Evolutionary conservation across 1,140 invertebrate species (phyloP), one percentile per base, ranked within the genome.

Genomic region (Drosophila albomicans): DNA sequence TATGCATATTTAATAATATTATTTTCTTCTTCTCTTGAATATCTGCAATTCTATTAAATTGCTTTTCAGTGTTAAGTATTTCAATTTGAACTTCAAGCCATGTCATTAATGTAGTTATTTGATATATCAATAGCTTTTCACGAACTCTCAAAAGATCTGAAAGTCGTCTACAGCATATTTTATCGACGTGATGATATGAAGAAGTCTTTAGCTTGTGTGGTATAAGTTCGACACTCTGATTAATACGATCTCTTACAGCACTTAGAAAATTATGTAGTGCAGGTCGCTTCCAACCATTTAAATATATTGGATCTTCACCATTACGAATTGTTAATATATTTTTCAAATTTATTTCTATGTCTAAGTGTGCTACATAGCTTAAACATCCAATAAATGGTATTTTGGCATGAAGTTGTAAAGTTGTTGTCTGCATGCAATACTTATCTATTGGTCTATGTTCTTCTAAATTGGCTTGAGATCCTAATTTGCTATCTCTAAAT

Each of bases 341-440:
- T 32, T 52, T 25, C n/a, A 30, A 7, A 52, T 52, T 52, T 52
- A 52, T 30, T 52, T 52, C n/a, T 13, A 52, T 52, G n/a, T 30
- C 20, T 1, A 52, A 1, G 3, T 28, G 51, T 7, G 25, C n/a
- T 30, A 7, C 30, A 3, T 52, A 20, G 20, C 20, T 4, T n/a
- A n/a, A 20, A 1, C 10, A 25, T n/a, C 48, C 48, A 25, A 28
- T n/a, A 28, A 28, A 25, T n/a, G 48, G 48, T 13, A 5, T 52
- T 2, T 11, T n/a, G 1, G 6, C 51, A 1, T 52, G 11, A 6
- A 32, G 10, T 30, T 11, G 4, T 13, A 52, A 52, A 1, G 28
- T 52, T 13, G 28, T 32, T 30, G 51, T 52, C 28, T 52, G 51
- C 5, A 52, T 30, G n/a, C 51, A 52, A 52, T 52, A 52, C 6